Evolutionary conservation across 2,797 vertebrate genomes (phyloP), one percentile per base, ranked within the genome.

Genomic region (Helostoma temminkii): DNA sequence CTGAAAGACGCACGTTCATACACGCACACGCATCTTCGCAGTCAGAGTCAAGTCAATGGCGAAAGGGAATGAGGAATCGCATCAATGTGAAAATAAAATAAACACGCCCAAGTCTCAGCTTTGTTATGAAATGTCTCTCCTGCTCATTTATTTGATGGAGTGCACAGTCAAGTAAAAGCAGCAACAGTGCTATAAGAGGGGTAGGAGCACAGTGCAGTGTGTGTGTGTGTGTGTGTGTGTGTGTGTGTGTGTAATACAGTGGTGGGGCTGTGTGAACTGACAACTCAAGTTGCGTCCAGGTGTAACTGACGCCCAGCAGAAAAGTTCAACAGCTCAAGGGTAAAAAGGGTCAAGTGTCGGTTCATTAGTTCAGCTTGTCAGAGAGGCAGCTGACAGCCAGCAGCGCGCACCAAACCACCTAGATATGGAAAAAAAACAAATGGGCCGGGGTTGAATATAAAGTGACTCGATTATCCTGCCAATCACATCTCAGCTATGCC

Each of bases 101-200:
- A 90, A 90, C 87, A 91, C 80, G 37, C 68, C 82, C 79, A 85
- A 16, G 79, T 70, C 84, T 81, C 58, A 69, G 83, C 80, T 87
- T 87, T 88, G 82, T 87, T 89, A 85, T 81, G 82, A 90, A 90
- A 90, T 45, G 81, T 84, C 73, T 81, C 74, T 78, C 53, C 80
- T 80, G 74, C 80, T 85, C 82, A 73, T 91, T 91, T 91, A 91
- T 90, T 93, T 87, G 85, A 86, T 80, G 68, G 83, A 82, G 86
- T 84, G 82, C 36, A 76, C 65, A 85, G 74, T 86, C 79, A 69
- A 84, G 66, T 81, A 46, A 83, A 86, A 72, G 47, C 56, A 81
- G 71, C 57, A 69, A 67, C 49, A 63, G 67, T 52, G 72, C 63
- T 64, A 81, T 75, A 66, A 72, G 15, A 47, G 48, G 68, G 43